Conservation (phyloP, 2,797 vertebrate species). For the Acanthurus lineatus region DNA sequence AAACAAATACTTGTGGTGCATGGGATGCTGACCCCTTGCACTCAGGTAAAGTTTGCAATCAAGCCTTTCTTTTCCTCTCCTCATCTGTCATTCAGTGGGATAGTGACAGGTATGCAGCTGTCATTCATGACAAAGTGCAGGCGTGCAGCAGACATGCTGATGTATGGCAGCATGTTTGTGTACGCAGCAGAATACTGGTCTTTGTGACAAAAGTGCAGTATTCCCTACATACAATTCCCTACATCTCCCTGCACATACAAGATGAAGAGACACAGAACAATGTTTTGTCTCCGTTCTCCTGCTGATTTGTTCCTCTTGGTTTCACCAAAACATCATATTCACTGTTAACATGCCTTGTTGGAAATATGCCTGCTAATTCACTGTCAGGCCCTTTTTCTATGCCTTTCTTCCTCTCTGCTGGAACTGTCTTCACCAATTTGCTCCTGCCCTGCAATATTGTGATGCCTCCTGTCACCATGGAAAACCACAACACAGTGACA, state of each 20-base stretch:
- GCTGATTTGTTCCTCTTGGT: slow-evolving; percentile 13
- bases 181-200: slow-evolving; percentile 11
- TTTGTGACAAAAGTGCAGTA: background rate
- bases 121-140: slow-evolving; percentile 51
- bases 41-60: slow-evolving; percentile 44
- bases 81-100: slow-evolving; percentile 40
- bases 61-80: slow-evolving; percentile 45
- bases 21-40: slow-evolving; percentile 33
- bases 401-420: slow-evolving; percentile 14
- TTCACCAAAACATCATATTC: slow-evolving; percentile 21
- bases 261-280: slow-evolving; percentile 34
- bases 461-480: slow-evolving; percentile 41
- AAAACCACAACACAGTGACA: slow-evolving; percentile 57
- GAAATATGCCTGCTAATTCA: slow-evolving; percentile 51
- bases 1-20: slow-evolving; percentile 68
- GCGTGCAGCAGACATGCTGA: slow-evolving; percentile 16
- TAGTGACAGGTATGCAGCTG: slow-evolving; percentile 48
- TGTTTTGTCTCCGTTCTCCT: background rate
- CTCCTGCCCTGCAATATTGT: slow-evolving; percentile 49
- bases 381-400: background rate
- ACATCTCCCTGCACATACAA: slow-evolving; percentile 28
- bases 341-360: slow-evolving; percentile 38
- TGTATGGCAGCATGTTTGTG: slow-evolving; percentile 22
- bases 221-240: too few relatives aligned
- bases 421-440: slow-evolving; percentile 23